Base-by-base conservation (phyloP, 1,140 invertebrate species). In the Meloidogyne floridensis region DNA sequence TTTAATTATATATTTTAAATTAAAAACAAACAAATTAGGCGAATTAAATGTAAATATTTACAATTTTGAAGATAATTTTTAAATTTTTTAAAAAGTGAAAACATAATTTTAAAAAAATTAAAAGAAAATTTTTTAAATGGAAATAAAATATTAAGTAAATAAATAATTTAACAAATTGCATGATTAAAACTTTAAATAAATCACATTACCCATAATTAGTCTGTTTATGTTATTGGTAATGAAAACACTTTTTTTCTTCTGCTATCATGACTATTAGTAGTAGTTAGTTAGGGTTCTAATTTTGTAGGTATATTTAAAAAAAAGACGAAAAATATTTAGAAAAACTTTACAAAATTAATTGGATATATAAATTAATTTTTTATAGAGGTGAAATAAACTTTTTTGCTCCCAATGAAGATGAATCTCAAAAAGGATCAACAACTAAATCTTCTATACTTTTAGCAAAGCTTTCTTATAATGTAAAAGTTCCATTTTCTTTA, bases 401-500 rank as follows among this genome's bases (percentile, higher is more conserved):
- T 18, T 54, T 51, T 54, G 54, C 65, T 32, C 65, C 69, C n/a
- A n/a, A 51, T 71, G 10, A 10, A 43, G 9, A 54, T 59, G 79
- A n/a, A 47, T 65, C 72, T n/a, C 72, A 81, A 54, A 20, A 74
- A n/a, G 43, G n/a, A 73, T 56, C n/a, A 70, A 32, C 32, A 32
- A 43, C 59, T 20, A 47, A 47, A 47, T 47, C 47, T 6, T 75
- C 56, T 43, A 3, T 47, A 54, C 69, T 72, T 8, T 42, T 86
- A 53, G 87, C 74, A 53, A 59, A 43, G 11, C 70, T 83, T 11
- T 54, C 77, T 53, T 86, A 86, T 65, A 72, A 53, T n/a, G 8
- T 86, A 6, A 47, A 86, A 42, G 77, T 86, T 11, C 87, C 87
- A 9, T 73, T 81, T n/a, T 59, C 72, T 8, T 77, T 86, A 43